Evolutionary conservation across 2,797 vertebrate species (phyloP).

Genomic region (Nannoperca obscura): DNA sequence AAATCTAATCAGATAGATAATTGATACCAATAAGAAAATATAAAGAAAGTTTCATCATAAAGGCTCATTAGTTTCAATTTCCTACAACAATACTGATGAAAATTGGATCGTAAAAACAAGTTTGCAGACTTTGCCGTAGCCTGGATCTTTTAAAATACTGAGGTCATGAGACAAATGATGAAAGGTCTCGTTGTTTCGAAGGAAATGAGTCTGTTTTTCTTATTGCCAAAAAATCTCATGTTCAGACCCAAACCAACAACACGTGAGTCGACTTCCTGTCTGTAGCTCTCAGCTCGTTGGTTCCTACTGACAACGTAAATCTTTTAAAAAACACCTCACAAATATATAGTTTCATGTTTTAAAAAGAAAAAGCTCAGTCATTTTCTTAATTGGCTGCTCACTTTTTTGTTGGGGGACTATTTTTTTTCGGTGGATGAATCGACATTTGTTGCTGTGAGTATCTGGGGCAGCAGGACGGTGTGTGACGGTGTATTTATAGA

Average conservation of each 20-base stretch:
- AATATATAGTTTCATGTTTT: not conserved
- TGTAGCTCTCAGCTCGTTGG: not conserved
- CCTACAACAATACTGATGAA: not conserved
- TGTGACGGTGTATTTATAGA: not conserved
- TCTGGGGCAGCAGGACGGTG: too few species aligned
- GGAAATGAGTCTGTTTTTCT: not conserved
- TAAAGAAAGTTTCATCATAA: too few species aligned
- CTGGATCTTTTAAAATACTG: not conserved
- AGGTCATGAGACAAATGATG: not conserved
- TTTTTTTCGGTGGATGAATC: not conserved
- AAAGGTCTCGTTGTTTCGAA: not conserved
- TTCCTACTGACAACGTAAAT: not conserved
- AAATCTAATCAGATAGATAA: not conserved
- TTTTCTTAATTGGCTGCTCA: not conserved
- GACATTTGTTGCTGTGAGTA: not conserved
- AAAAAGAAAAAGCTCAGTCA: not conserved
- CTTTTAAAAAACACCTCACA: not conserved
- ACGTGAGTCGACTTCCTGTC: not conserved
- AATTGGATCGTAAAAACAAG: too few species aligned
- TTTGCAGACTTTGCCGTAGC: not conserved
- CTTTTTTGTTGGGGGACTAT: not conserved
- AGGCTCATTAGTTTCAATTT: slow-evolving; percentile 12
- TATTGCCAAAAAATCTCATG: not conserved
- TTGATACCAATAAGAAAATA: not conserved
- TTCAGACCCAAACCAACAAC: not conserved